phyloP scores from a whole-genome alignment of 2,888 invertebrate genomes.

The Odiellus spinosus region DNA sequence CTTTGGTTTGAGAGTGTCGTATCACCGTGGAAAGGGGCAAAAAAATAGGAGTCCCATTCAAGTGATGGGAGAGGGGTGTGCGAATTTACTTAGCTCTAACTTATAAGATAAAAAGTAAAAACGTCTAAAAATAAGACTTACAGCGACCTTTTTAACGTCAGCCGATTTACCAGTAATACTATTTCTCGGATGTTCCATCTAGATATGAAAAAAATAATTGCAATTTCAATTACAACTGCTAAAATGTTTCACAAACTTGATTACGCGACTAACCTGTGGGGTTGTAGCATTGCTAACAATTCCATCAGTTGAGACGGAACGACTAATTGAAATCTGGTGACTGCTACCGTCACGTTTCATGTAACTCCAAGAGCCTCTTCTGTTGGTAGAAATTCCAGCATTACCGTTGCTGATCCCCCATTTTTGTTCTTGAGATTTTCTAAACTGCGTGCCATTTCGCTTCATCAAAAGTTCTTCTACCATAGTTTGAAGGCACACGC shows the following conservation, averaged over 20 bases:
- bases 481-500: constrained; percentile 80
- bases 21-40: too few relatives aligned
- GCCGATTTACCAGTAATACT: too few relatives aligned
- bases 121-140: too few relatives aligned
- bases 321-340: constrained; percentile 20
- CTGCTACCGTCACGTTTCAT: constrained; percentile 55
- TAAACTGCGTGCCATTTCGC: constrained; percentile 26
- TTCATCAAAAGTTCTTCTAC: constrained; percentile 65
- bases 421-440: constrained; percentile 11
- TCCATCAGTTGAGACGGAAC: constrained; percentile 22
- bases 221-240: not conserved
- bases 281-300: constrained; percentile 15
- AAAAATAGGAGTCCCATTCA: too few relatives aligned
- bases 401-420: constrained; percentile 2
- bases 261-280: too few relatives aligned
- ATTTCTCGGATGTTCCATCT: not conserved
- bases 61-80: too few relatives aligned
- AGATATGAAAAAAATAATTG: not conserved
- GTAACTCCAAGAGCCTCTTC: constrained; percentile 47
- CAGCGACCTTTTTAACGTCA: too few relatives aligned
- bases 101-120: too few relatives aligned
- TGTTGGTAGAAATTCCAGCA: constrained; percentile 5
- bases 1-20: too few relatives aligned
- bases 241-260: too few relatives aligned
- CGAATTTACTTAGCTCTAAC: too few relatives aligned